These are phyloP conservation scores for Fregetta grallaria DNA, from an alignment of 2,113 vertebrate genomes.

Conservation along the genomic window DNA sequence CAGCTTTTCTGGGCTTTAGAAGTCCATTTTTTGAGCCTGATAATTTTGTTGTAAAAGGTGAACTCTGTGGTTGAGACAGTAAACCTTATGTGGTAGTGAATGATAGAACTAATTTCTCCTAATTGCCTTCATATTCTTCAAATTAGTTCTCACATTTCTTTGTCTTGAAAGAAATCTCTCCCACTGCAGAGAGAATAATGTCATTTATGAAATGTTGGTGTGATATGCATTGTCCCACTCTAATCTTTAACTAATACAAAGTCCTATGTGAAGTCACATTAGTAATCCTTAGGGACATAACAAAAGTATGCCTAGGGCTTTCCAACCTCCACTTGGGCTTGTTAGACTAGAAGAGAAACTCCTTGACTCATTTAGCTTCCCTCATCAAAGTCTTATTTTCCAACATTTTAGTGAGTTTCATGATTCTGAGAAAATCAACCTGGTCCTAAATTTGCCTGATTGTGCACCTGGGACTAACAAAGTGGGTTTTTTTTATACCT, in stretches of 20 bases:
- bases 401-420: not conserved
- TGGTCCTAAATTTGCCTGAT: not conserved
- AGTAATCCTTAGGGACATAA: not conserved
- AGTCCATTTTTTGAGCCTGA: not conserved
- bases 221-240: not conserved
- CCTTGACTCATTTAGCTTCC: not conserved
- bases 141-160: not conserved
- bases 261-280: not conserved
- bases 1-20: not conserved
- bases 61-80: not conserved
- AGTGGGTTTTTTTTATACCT: rapidly evolving
- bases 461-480: not conserved
- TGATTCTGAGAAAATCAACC: not conserved
- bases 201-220: not conserved
- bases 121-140: not conserved
- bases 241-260: not conserved
- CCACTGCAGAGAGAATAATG: not conserved
- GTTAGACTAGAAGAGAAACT: not conserved
- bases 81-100: not conserved
- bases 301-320: not conserved
- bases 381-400: not conserved
- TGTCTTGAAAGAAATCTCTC: not conserved
- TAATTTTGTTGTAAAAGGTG: not conserved
- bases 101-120: not conserved
- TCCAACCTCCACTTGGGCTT: not conserved